Evolutionary conservation across 2,113 vertebrate species (phyloP).

Genomic region (Andinoacara biseriatus): DNA sequence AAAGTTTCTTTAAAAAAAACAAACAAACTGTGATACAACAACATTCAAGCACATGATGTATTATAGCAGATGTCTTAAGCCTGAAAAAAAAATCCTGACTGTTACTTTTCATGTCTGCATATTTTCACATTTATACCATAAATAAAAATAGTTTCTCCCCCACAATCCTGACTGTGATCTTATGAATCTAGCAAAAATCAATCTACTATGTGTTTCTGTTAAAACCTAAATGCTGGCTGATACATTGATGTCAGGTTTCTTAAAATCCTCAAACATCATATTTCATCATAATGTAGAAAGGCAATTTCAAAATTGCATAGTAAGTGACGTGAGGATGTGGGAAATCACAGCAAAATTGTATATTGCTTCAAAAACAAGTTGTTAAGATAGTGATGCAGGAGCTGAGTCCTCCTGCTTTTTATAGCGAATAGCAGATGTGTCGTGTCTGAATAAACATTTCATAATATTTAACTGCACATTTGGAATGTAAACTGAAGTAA

Average conservation of each 20-base stretch:
- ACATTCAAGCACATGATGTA: not conserved
- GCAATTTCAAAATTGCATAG: not conserved
- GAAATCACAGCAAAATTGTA: not conserved
- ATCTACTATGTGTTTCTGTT: not conserved
- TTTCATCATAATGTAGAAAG: not conserved
- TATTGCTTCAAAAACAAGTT: not conserved
- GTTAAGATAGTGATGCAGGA: not conserved
- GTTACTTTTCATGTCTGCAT: not conserved
- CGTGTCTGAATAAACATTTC: not conserved
- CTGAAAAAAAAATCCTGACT: not conserved
- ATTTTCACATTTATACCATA: slow-evolving; percentile 3
- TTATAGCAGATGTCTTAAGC: not conserved
- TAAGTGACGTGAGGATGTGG: not conserved
- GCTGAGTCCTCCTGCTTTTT: not conserved
- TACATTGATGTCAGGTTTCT: not conserved
- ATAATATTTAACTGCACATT: not conserved
- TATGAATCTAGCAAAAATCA: not conserved
- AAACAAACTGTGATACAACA: not conserved
- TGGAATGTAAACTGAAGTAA: not conserved
- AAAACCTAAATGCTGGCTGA: not conserved
- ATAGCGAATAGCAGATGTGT: not conserved
- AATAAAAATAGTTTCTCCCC: not conserved
- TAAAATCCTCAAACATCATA: not conserved
- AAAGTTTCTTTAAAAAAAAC: not conserved
- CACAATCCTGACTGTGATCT: not conserved